Conservation (phyloP, 2,113 vertebrate species). For the Shinisaurus crocodilurus region DNA sequence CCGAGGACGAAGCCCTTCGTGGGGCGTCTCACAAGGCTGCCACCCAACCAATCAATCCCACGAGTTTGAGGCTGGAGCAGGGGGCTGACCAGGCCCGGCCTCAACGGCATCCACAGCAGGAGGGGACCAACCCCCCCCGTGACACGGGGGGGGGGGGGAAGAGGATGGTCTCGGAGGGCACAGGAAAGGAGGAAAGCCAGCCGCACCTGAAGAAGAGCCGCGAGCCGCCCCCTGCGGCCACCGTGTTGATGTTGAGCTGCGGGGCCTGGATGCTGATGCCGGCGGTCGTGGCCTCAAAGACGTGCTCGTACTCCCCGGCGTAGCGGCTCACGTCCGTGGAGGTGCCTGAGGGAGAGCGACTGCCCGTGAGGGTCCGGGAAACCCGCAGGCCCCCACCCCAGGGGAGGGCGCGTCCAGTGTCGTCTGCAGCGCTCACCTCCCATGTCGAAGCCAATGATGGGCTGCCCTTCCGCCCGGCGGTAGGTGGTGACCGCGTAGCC, state of each 20-base stretch:
- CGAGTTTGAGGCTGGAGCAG: too few species aligned
- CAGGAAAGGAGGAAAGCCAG: rapidly evolving
- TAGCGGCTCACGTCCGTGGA: constrained; percentile 96
- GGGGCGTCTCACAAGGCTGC: too few species aligned
- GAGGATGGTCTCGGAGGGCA: not conserved
- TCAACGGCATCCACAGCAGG: not conserved
- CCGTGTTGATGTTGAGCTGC: constrained; percentile 94
- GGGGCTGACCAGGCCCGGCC: not conserved
- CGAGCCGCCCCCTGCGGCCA: constrained; percentile 92
- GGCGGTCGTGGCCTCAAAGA: constrained; percentile 90
- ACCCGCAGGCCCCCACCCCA: too few species aligned
- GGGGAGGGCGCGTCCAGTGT: too few species aligned
- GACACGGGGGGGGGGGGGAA: too few species aligned
- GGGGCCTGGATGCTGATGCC: constrained; percentile 91
- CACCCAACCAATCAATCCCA: not conserved
- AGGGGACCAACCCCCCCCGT: not conserved
- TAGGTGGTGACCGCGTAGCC: constrained; percentile 89
- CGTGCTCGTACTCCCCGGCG: constrained; percentile 90
- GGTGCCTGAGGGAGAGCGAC: constrained; percentile 80
- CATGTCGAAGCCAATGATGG: constrained; percentile 96
- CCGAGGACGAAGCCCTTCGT: too few species aligned
- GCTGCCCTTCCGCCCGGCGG: constrained; percentile 71
- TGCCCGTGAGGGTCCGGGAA: too few species aligned
- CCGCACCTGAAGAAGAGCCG: constrained; percentile 90
- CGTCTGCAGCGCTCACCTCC: constrained; percentile 89